Percentiles rank a stretch among this genome's conserved stretches.
phyloP scores from a whole-genome alignment of 2,113 vertebrate species.

The Suricata suricatta region DNA sequence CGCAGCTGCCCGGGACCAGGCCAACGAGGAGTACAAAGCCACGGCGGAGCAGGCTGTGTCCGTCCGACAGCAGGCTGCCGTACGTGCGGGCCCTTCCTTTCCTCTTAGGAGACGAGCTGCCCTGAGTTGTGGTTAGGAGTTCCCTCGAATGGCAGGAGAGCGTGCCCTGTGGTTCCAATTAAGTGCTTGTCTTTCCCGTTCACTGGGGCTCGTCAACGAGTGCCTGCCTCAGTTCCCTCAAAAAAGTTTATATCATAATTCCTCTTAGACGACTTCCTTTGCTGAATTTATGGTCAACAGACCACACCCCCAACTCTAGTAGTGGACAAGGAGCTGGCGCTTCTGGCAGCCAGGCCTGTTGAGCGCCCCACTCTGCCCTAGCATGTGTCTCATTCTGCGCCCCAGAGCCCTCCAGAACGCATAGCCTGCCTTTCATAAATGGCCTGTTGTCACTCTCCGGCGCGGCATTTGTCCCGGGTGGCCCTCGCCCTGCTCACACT shows the following conservation, averaged over 20 bases:
- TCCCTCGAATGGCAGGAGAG: rapidly evolving
- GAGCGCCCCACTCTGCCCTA: background rate
- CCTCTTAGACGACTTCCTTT: rapidly evolving
- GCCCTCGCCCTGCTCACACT: rapidly evolving
- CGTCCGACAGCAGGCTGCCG: conserved; percentile 91
- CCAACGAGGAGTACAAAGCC: conserved; percentile 82
- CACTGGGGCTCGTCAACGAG: background rate
- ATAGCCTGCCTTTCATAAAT: background rate
- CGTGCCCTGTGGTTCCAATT: rapidly evolving
- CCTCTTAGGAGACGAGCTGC: background rate
- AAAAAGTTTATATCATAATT: rapidly evolving
- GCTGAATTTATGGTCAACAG: background rate
- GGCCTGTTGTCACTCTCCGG: background rate
- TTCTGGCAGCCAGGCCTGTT: rapidly evolving
- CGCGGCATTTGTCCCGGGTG: background rate
- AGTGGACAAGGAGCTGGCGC: background rate
- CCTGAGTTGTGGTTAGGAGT: background rate
- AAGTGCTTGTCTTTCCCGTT: background rate
- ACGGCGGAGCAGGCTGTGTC: conserved; percentile 84
- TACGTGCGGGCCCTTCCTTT: conserved; percentile 80
- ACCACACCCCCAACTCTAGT: rapidly evolving
- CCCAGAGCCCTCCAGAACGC: background rate
- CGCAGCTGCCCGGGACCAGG: conserved; percentile 83
- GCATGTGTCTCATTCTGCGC: background rate
- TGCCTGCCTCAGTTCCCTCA: background rate